These are phyloP conservation scores for Raja brachyura DNA, from an alignment of 2,113 vertebrate species.

Conservation along the genomic window DNA sequence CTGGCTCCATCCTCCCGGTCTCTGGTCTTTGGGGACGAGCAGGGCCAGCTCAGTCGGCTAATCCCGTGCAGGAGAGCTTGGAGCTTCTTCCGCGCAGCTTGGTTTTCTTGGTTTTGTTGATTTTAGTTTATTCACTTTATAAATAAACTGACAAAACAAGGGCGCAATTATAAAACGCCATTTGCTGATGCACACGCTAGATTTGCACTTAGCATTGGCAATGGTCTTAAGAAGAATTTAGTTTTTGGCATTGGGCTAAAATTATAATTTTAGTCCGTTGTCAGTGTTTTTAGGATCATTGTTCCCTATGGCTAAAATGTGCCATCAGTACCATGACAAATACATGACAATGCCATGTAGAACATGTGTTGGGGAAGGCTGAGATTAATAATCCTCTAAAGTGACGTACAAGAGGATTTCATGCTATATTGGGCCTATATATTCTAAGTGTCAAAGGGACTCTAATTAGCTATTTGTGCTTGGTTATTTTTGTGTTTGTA, in stretches of 20 bases:
- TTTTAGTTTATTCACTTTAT: not conserved
- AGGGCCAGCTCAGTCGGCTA: too few relatives aligned
- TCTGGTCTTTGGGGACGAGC: too few relatives aligned
- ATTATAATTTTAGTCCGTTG: not conserved
- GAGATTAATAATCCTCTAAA: not conserved
- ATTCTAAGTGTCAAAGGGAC: not conserved
- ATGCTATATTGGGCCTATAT: not conserved
- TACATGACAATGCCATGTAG: not conserved
- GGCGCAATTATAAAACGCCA: not conserved
- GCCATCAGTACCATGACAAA: not conserved
- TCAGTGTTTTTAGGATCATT: not conserved
- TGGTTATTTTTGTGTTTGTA: not conserved
- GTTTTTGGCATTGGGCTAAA: not conserved
- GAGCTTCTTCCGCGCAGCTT: too few relatives aligned
- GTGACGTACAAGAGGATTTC: not conserved
- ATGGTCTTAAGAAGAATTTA: not conserved
- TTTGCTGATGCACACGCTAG: too few relatives aligned
- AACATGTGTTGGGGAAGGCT: not conserved
- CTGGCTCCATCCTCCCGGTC: too few relatives aligned
- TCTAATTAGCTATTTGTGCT: not conserved
- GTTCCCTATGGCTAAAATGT: conserved; percentile 9
- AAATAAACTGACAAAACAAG: not conserved
- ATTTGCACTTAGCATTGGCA: not conserved
- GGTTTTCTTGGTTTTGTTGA: too few relatives aligned
- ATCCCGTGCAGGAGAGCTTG: too few relatives aligned